Evolutionary conservation across 2,888 invertebrate species (phyloP).

Genomic region (Plutella xylostella): DNA sequence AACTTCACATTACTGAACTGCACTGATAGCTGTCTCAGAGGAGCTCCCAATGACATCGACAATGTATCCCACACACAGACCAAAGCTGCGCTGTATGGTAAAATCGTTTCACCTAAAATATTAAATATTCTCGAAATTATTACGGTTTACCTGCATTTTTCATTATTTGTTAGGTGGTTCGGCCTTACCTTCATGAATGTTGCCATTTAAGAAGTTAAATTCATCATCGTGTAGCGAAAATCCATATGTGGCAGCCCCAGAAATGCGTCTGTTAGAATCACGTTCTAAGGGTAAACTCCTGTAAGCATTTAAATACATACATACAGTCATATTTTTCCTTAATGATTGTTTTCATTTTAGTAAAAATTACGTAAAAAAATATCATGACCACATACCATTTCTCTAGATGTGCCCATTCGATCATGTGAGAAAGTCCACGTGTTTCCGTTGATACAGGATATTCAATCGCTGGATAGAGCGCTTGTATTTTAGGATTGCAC

Average conservation of each 20-base stretch:
- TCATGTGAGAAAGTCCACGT: slow-evolving; percentile 80
- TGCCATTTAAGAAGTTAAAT: slow-evolving; percentile 75
- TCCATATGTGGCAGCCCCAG: slow-evolving; percentile 59
- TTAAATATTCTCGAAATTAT: no score
- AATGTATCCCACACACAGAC: no score
- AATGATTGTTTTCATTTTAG: background rate
- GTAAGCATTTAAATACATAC: slow-evolving; percentile 20
- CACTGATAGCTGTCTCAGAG: no score
- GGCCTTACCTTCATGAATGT: slow-evolving; percentile 78
- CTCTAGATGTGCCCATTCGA: slow-evolving; percentile 85
- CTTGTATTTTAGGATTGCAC: slow-evolving; percentile 73
- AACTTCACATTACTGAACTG: no score
- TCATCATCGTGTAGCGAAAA: slow-evolving; percentile 68
- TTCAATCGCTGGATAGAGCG: slow-evolving; percentile 77
- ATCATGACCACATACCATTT: slow-evolving; percentile 57
- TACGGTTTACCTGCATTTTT: no score
- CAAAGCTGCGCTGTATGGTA: no score
- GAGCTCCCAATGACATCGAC: no score
- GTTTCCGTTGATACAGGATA: slow-evolving; percentile 88
- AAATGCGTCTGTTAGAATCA: slow-evolving; percentile 37
- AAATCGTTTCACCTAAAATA: no score
- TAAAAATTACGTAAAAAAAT: background rate
- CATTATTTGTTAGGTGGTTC: no score
- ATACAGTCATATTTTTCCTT: background rate
- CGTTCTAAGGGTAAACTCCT: slow-evolving; percentile 48